Conservation (phyloP, 1,140 invertebrate species). For the Euura lappo region DNA sequence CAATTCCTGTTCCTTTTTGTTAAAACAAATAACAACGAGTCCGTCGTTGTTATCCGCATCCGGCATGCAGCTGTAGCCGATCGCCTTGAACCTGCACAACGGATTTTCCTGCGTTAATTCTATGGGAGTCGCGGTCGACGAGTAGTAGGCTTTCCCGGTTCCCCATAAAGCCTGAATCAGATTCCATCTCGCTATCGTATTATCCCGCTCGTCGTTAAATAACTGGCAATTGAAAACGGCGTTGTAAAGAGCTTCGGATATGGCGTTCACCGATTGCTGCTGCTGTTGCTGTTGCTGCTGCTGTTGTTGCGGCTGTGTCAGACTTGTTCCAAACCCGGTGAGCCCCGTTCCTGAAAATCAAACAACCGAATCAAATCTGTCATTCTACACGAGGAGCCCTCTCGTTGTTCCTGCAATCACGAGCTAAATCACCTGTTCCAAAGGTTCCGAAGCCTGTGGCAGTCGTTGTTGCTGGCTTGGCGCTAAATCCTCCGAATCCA, state of each 20-base stretch:
- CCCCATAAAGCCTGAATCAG: slow-evolving; percentile 94
- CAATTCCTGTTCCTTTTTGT: slow-evolving; percentile 79
- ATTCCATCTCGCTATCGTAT: slow-evolving; percentile 92
- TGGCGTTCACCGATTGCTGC: slow-evolving; percentile 64
- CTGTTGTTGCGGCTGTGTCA: slow-evolving; percentile 43
- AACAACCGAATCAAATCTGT: background rate
- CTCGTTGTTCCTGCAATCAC: slow-evolving; percentile 34
- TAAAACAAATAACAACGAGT: slow-evolving; percentile 81
- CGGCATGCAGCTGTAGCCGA: slow-evolving; percentile 87
- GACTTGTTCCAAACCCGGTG: slow-evolving; percentile 39
- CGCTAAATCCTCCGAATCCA: slow-evolving; percentile 67
- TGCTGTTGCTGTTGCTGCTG: slow-evolving; percentile 66
- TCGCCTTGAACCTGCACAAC: slow-evolving; percentile 90
- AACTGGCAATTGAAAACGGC: slow-evolving; percentile 85
- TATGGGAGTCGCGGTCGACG: slow-evolving; percentile 72
- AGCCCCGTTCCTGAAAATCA: slow-evolving; percentile 31
- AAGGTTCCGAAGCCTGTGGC: slow-evolving; percentile 62
- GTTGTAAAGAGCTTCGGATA: slow-evolving; percentile 74
- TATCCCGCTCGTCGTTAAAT: slow-evolving; percentile 92
- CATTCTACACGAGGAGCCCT: background rate
- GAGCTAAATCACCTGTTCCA: slow-evolving; percentile 52
- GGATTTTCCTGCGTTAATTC: slow-evolving; percentile 89
- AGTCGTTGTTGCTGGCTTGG: slow-evolving; percentile 54
- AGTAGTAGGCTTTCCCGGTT: slow-evolving; percentile 82
- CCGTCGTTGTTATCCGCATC: slow-evolving; percentile 86